Percentiles rank a stretch among this genome's conserved stretches.
Conservation (phyloP, 1,140 invertebrate species). For the Delia radicum region DNA sequence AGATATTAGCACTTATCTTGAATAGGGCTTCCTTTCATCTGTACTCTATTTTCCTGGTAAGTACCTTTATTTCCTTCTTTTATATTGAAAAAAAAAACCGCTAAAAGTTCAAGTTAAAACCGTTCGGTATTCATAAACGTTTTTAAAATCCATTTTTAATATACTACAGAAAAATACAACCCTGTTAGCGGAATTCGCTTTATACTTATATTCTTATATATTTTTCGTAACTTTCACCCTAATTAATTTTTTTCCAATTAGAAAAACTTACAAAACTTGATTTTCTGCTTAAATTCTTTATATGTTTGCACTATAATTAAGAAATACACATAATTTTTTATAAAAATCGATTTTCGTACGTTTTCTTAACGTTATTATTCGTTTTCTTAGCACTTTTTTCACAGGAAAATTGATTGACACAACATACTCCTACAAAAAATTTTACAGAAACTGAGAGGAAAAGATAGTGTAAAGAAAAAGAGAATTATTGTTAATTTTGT, state of each 20-base stretch:
- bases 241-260: background rate
- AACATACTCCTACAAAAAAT: background rate
- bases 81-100: too few species aligned
- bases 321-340: background rate
- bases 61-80: too few species aligned
- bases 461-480: background rate
- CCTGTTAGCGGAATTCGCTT: background rate
- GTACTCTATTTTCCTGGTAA: too few species aligned
- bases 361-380: background rate
- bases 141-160: too few species aligned
- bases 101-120: too few species aligned
- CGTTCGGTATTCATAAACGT: too few species aligned
- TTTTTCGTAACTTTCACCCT: background rate
- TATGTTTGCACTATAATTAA: background rate
- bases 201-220: background rate
- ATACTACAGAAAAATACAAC: background rate
- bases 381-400: background rate
- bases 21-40: too few species aligned
- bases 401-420: background rate
- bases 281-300: background rate
- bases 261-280: background rate
- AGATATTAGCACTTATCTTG: too few species aligned
- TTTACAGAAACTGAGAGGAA: background rate
- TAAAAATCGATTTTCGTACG: background rate
- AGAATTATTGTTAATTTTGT: background rate